phyloP scores from a whole-genome alignment of 2,797 vertebrate species.

The Xiphorhynchus erythropygius region DNA sequence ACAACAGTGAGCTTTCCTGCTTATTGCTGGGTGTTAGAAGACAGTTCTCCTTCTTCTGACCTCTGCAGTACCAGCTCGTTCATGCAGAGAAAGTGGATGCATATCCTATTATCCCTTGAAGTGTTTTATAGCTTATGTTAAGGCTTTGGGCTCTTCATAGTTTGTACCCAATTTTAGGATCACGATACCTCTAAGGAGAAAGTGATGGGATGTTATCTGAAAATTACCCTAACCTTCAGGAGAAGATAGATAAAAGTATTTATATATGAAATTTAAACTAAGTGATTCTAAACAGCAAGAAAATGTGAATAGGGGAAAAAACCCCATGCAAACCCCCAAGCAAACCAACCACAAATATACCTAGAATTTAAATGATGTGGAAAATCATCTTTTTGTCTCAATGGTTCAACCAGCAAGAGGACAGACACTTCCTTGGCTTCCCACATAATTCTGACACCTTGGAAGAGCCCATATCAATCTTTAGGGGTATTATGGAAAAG shows the following conservation, averaged over 20 bases:
- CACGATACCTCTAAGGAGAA: neutral
- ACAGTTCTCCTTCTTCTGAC: slow-evolving; percentile 56
- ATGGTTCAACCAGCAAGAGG: neutral
- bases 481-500: neutral
- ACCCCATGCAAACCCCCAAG: neutral
- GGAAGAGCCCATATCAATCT: neutral
- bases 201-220: neutral
- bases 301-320: neutral
- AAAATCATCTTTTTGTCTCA: neutral
- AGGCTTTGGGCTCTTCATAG: neutral
- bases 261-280: neutral
- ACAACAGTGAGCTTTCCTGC: neutral
- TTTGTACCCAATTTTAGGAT: slow-evolving; percentile 3
- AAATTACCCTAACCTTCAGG: neutral
- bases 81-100: slow-evolving; percentile 57
- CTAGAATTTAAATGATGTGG: neutral
- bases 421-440: neutral
- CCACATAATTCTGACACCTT: neutral
- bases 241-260: neutral
- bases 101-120: slow-evolving; percentile 33
- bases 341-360: neutral
- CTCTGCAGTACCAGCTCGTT: neutral
- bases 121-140: slow-evolving; percentile 8
- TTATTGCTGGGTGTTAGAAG: slow-evolving; percentile 2
- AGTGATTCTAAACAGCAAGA: neutral